Evolutionary conservation across 1,140 invertebrate species (phyloP), one percentile per base, ranked within the genome.

Genomic region (Diorhabda elongata): DNA sequence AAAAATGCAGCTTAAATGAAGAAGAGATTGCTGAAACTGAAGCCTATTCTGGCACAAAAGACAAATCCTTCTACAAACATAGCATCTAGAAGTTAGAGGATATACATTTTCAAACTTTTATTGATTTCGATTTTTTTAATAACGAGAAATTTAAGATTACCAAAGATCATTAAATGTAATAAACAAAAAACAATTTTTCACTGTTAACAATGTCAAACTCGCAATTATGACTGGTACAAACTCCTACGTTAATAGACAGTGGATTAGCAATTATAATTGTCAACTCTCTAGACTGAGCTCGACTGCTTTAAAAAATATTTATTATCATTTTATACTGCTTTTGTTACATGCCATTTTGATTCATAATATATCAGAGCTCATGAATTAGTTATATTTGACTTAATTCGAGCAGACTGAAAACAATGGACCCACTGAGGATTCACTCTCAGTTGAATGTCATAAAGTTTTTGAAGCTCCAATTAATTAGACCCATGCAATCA

Each of bases 321-420:
- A 64, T 64, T 64, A 64, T 64, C 47, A 64, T 64, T 64, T 64
- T 42, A 52, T 64, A 44, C 63, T 47, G 63, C 26, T 64, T 42
- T 64, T 45, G 44, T 64, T 64, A 64, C 45, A 64, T 64, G 52
- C 52, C 43, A 57, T 64, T 62, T 57, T 57, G 63, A 64, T 64
- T 64, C 63, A 64, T 64, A 64, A 64, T 64, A 9, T 64, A 64
- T 64, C 42, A 64, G 63, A n/a, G 8, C 63, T 64, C 63, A 64
- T 64, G 63, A 64, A 64, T 64, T 64, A 44, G 45, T 64, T 44
- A 64, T 64, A 47, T 52, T 42, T 42, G 5, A 41, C 63, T 45
- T 64, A 44, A n/a, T 26, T 52, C 52, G 26, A 42, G 8, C 56
- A 41, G 11, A 11, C 63, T 41, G 52, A 64, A 64, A 52, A 45